Evolutionary conservation across 30 jellyfish, hydroid and myxozoan species (phyloP).

Genomic region (Mastigias papua): DNA sequence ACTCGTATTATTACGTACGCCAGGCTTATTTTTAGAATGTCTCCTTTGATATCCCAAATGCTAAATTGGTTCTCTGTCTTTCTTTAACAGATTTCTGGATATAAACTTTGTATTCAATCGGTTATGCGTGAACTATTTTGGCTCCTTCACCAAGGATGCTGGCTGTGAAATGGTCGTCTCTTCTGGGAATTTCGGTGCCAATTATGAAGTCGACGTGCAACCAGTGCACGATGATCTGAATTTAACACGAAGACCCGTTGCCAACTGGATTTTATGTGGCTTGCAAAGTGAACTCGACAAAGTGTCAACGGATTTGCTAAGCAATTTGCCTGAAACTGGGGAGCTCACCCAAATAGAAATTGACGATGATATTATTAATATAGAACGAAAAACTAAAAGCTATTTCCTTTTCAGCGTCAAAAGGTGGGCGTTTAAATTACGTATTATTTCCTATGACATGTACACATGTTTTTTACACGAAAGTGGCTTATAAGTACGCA

Average conservation of each 20-base stretch:
- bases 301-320: constrained; percentile 68
- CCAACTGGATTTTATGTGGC: constrained; percentile 95
- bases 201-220: constrained; percentile 81
- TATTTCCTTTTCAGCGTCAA: constrained; percentile 90
- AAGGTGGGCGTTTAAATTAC: constrained; percentile 44
- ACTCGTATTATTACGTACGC: too few relatives aligned
- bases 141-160: constrained; percentile 95
- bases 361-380: constrained; percentile 49
- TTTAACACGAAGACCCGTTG: constrained; percentile 89
- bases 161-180: constrained; percentile 84
- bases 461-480: too few relatives aligned
- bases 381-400: constrained; percentile 51
- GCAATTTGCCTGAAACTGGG: constrained; percentile 41
- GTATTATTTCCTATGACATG: not conserved
- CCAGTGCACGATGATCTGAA: constrained; percentile 37
- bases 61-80: not conserved
- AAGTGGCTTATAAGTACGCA: too few relatives aligned
- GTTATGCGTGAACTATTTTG: constrained; percentile 88
- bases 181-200: constrained; percentile 85
- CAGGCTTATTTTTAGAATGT: not conserved
- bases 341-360: constrained; percentile 21
- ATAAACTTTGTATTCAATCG: constrained; percentile 87
- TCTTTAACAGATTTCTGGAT: constrained; percentile 69
- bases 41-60: not conserved
- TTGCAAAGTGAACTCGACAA: constrained; percentile 83